Evolutionary conservation across 2,797 vertebrate species (phyloP).

Genomic region (Microctenopoma steveboyesi): DNA sequence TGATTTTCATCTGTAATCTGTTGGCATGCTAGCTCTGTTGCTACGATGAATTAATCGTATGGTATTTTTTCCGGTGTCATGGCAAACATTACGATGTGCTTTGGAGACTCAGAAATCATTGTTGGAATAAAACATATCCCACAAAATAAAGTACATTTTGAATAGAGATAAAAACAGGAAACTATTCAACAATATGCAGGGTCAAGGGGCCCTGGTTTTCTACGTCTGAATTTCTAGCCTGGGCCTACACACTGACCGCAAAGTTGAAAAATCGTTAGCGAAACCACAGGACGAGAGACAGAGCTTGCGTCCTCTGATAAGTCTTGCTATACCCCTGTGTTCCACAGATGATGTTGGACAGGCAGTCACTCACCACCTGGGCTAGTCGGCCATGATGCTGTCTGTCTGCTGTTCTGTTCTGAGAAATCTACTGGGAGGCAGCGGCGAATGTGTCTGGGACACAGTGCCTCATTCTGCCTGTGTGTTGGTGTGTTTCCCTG

Average conservation of each 20-base stretch:
- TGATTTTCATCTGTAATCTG: too few species aligned
- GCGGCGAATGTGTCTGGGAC: slow-evolving; percentile 36
- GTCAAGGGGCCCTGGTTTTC: too few species aligned
- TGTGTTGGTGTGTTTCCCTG: background rate
- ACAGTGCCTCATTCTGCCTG: slow-evolving; percentile 9
- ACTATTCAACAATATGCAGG: too few species aligned
- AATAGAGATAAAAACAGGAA: too few species aligned
- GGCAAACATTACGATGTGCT: too few species aligned
- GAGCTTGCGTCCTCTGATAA: slow-evolving; percentile 7
- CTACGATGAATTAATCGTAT: too few species aligned
- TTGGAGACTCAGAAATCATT: too few species aligned
- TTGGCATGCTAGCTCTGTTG: too few species aligned
- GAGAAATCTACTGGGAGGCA: slow-evolving; percentile 51
- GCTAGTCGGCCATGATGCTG: slow-evolving; percentile 33
- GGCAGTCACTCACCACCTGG: slow-evolving; percentile 41
- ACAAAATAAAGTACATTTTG: too few species aligned
- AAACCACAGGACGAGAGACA: background rate
- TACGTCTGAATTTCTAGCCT: too few species aligned
- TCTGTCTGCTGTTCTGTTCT: slow-evolving; percentile 46
- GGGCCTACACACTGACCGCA: background rate
- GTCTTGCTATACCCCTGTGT: slow-evolving; percentile 8
- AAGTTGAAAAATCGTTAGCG: slow-evolving; percentile 2
- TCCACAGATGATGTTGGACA: slow-evolving; percentile 36
- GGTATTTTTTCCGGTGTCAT: too few species aligned
- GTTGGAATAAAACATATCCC: too few species aligned